Percentiles rank a stretch among this genome's conserved stretches.
Evolutionary conservation across 2,888 invertebrate genomes (phyloP).

Genomic region (Heliothis peltigera): DNA sequence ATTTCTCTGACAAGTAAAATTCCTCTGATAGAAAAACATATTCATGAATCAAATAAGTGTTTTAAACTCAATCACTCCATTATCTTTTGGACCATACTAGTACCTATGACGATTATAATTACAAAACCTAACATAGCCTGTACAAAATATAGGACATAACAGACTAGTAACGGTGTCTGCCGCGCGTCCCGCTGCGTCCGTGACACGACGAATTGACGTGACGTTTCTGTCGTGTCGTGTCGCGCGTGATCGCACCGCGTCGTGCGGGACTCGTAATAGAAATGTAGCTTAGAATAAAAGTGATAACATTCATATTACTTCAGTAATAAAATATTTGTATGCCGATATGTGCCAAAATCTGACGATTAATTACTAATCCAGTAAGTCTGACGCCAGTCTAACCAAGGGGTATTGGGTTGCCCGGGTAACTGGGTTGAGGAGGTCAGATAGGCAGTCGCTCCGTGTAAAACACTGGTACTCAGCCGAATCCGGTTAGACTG

Average conservation of each 20-base stretch:
- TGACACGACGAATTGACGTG: constrained; percentile 65
- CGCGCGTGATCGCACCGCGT: constrained; percentile 50
- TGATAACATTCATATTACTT: background rate
- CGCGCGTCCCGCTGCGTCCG: constrained; percentile 44
- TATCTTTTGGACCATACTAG: background rate
- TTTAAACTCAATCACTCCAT: background rate
- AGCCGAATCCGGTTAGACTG: too few species aligned
- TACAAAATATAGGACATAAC: constrained; percentile 39
- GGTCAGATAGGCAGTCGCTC: too few species aligned
- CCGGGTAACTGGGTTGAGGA: too few species aligned
- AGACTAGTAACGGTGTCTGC: constrained; percentile 38
- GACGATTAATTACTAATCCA: too few species aligned
- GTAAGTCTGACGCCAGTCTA: too few species aligned
- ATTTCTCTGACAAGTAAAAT: too few species aligned
- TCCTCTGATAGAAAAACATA: too few species aligned
- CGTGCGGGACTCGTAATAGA: constrained; percentile 45
- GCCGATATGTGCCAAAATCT: too few species aligned
- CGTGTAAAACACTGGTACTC: too few species aligned
- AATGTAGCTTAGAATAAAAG: constrained; percentile 23
- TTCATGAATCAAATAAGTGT: too few species aligned
- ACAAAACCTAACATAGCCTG: constrained; percentile 4
- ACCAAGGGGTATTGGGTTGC: too few species aligned
- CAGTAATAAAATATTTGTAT: background rate
- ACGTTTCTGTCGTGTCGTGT: constrained; percentile 45
- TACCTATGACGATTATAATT: background rate